Percentiles rank a stretch among this genome's conserved stretches.
These are phyloP conservation scores for Myotis lucifugus DNA, from an alignment of 2,113 vertebrate genomes.

Conservation along the genomic window DNA sequence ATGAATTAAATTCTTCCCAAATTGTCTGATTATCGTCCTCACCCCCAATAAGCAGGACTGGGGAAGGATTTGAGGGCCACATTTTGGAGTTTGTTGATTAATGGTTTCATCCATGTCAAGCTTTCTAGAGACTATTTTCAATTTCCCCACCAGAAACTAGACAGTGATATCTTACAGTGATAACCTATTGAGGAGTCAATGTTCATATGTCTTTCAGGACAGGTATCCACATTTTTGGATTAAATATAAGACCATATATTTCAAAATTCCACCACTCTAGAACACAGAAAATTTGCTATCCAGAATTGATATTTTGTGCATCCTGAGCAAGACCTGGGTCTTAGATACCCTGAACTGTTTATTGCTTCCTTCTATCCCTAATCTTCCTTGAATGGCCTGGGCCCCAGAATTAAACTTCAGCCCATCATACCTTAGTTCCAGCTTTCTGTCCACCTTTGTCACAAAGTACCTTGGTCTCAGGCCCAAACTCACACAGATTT, in stretches of 20 bases:
- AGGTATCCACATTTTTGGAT: background rate
- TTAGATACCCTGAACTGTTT: background rate
- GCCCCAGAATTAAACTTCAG: background rate
- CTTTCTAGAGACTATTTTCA: background rate
- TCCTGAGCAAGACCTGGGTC: background rate
- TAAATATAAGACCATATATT: background rate
- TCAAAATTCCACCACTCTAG: background rate
- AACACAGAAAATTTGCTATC: background rate
- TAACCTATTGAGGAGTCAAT: background rate
- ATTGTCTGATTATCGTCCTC: background rate
- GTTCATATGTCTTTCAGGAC: background rate
- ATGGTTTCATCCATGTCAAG: background rate
- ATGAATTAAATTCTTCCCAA: conserved; percentile 45
- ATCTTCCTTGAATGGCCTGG: background rate
- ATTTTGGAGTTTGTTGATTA: background rate
- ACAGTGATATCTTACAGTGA: background rate
- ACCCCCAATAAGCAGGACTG: background rate
- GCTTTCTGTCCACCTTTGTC: background rate
- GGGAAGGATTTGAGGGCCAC: background rate
- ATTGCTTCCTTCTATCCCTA: background rate
- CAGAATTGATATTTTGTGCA: background rate
- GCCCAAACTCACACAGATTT: background rate
- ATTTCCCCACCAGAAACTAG: background rate
- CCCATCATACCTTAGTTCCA: background rate
- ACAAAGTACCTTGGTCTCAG: background rate